A percentile compares a stretch with the other conserved stretches of the same genome.
phyloP scores from a whole-genome alignment of 2,797 vertebrate species.

The Sebastes variabilis region DNA sequence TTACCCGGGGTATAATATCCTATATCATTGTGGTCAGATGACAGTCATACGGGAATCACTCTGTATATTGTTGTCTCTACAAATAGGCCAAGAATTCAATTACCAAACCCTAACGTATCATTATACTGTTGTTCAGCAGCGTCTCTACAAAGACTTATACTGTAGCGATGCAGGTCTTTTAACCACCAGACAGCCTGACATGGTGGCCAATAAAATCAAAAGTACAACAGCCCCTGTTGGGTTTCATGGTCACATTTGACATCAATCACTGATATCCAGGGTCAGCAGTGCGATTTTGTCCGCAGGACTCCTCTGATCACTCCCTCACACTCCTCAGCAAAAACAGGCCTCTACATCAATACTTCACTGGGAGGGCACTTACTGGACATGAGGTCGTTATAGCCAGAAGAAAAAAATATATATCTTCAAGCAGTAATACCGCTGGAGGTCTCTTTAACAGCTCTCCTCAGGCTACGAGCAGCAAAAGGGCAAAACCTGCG shows the following conservation, averaged over 20 bases:
- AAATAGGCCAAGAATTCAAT: conserved; percentile 65
- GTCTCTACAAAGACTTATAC: conserved; percentile 46
- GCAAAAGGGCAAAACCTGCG: conserved; percentile 73
- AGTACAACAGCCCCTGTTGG: conserved; percentile 75
- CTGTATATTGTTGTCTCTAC: conserved; percentile 66
- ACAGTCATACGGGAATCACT: conserved; percentile 16
- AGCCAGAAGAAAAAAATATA: conserved; percentile 66
- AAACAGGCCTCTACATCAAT: conserved; percentile 76
- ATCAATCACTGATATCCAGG: conserved; percentile 75
- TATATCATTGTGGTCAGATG: conserved; percentile 49
- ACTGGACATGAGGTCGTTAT: conserved; percentile 79
- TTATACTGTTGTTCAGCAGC: conserved; percentile 47
- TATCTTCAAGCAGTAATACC: conserved; percentile 62
- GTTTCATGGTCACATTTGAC: conserved; percentile 73
- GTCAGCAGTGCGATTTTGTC: conserved; percentile 72
- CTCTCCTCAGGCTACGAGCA: conserved; percentile 64
- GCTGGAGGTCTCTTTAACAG: conserved; percentile 79
- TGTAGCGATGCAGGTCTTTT: conserved; percentile 42
- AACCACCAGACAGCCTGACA: conserved; percentile 67
- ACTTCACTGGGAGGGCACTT: conserved; percentile 77
- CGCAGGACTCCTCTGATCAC: conserved; percentile 74
- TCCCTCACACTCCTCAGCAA: conserved; percentile 71
- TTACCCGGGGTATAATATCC: conserved; percentile 31
- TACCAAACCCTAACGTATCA: conserved; percentile 50
- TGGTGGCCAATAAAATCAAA: conserved; percentile 81